These are phyloP conservation scores for Enteromius treurensis DNA, from an alignment of 2,797 vertebrate species.

Conservation along the genomic window DNA sequence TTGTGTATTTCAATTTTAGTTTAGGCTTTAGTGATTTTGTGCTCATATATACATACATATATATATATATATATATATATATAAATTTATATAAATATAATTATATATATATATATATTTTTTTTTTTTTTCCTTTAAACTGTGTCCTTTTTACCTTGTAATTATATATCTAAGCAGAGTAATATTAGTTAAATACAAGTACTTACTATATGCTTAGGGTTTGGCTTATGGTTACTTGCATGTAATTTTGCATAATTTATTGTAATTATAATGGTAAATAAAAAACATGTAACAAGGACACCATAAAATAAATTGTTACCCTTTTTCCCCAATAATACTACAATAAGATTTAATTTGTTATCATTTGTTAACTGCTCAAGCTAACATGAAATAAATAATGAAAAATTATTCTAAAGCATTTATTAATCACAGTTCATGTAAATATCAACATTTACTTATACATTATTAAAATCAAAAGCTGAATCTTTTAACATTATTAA, in stretches of 20 bases:
- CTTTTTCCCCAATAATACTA: not conserved
- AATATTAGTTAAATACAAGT: not conserved
- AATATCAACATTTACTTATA: not conserved
- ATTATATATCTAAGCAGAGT: not conserved
- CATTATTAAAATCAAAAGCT: not conserved
- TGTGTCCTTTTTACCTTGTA: not conserved
- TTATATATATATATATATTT: no score
- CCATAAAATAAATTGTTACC: no score
- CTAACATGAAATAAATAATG: not conserved
- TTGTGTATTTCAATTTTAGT: not conserved
- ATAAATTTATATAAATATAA: no score
- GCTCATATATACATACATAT: no score
- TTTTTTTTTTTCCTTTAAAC: no score
- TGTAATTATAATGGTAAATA: no score
- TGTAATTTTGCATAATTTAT: no score
- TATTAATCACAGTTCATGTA: not conserved
- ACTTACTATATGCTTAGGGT: not conserved
- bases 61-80: no score
- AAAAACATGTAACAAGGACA: no score
- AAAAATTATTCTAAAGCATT: not conserved
- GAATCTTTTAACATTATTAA: not conserved
- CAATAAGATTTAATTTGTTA: no score
- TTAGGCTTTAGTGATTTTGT: not conserved
- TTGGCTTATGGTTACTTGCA: no score
- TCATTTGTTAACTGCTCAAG: not conserved